Conservation (phyloP, 2,797 vertebrate genomes). For the Eulemur mongoz region DNA sequence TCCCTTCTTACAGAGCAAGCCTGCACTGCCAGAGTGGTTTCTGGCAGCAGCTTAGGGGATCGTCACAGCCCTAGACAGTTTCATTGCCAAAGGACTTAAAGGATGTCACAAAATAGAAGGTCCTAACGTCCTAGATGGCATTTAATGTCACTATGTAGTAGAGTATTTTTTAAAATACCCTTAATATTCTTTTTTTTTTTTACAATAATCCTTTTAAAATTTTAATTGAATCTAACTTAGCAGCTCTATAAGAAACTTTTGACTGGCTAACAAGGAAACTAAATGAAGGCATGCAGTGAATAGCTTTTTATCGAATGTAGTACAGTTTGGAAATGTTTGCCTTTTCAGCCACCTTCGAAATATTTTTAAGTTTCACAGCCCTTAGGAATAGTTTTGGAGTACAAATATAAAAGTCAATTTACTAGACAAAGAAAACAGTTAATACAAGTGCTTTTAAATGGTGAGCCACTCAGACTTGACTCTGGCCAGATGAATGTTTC, state of each 20-base stretch:
- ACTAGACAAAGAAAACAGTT: constrained; percentile 50
- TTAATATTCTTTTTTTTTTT: neutral
- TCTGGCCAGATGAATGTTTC: neutral
- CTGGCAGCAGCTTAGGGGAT: neutral
- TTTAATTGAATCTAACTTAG: neutral
- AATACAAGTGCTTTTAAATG: constrained; percentile 50
- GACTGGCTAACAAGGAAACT: neutral
- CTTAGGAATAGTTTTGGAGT: neutral
- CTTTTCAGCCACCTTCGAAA: neutral
- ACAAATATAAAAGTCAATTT: neutral
- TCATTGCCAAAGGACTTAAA: neutral
- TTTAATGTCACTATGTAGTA: neutral
- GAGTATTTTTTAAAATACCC: neutral
- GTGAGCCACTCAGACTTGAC: accelerated
- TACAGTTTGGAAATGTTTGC: neutral
- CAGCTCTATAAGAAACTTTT: neutral
- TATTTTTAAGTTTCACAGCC: neutral
- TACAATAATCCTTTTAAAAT: neutral
- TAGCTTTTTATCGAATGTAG: neutral
- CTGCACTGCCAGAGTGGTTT: neutral
- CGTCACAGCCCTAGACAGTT: neutral
- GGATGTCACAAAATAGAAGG: neutral
- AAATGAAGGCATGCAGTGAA: neutral
- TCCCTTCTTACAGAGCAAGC: neutral
- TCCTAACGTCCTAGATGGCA: neutral